A percentile compares a stretch with the other conserved stretches of the same genome.
phyloP scores from a whole-genome alignment of 2,797 vertebrate species.

The Remorina albescens region DNA sequence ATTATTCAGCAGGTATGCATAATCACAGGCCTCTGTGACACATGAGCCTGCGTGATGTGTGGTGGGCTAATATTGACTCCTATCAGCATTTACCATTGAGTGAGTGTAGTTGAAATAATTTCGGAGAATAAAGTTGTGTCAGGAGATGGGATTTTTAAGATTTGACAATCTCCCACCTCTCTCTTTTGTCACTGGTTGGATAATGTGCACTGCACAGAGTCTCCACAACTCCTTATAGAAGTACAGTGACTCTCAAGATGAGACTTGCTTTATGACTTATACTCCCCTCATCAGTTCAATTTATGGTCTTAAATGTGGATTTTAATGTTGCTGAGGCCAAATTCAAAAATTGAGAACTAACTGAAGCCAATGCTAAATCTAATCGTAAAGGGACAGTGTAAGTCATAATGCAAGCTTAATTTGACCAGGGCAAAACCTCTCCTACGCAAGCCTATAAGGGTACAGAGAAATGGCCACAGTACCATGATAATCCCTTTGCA shows the following conservation, averaged over 20 bases:
- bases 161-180: conserved; percentile 71
- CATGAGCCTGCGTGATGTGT: conserved; percentile 38
- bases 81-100: conserved; percentile 27
- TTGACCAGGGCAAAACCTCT: conserved; percentile 84
- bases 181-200: conserved; percentile 82
- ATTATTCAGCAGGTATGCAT: conserved; percentile 72
- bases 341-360: conserved; percentile 61
- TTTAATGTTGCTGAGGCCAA: conserved; percentile 50
- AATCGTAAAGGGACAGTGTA: conserved; percentile 64
- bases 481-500: conserved; percentile 85
- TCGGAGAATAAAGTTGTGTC: conserved; percentile 5
- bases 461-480: conserved; percentile 81
- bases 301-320: conserved; percentile 32
- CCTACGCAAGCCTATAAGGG: conserved; percentile 81
- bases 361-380: conserved; percentile 56
- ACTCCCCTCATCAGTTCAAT: conserved; percentile 64
- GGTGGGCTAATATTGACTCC: conserved; percentile 32
- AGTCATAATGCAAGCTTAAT: conserved; percentile 83
- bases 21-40: conserved; percentile 59
- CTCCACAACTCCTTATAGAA: conserved; percentile 82
- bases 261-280: conserved; percentile 87
- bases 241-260: conserved; percentile 84
- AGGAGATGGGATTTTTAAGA: conserved; percentile 19
- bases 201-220: conserved; percentile 83
- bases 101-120: conserved; percentile 39